phyloP scores from a whole-genome alignment of 2,113 vertebrate species.

The Suncus etruscus region DNA sequence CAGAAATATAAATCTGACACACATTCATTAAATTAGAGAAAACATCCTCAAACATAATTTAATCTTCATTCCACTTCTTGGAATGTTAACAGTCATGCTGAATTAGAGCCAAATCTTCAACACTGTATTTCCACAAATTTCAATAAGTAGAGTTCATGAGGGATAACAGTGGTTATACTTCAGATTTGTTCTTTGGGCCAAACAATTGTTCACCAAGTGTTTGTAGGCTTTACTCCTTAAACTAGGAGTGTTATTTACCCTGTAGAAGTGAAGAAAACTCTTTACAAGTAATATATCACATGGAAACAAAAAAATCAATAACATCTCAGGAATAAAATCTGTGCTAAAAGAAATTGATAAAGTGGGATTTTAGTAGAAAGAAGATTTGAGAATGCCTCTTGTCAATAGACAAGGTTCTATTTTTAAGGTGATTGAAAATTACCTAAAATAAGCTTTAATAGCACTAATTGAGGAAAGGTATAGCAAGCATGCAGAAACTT shows the following conservation, averaged over 20 bases:
- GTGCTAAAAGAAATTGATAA: neutral
- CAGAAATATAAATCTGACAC: slow-evolving; percentile 19
- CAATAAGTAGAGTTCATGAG: neutral
- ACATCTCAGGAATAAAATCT: neutral
- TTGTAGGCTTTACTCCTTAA: neutral
- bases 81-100: slow-evolving; percentile 19
- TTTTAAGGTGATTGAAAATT: slow-evolving; percentile 6
- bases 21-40: slow-evolving; percentile 52
- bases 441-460: neutral
- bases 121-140: neutral
- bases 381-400: neutral
- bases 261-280: neutral
- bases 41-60: slow-evolving; percentile 45
- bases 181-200: neutral
- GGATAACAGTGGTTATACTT: neutral
- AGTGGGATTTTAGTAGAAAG: neutral
- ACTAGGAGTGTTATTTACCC: neutral
- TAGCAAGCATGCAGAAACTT: neutral
- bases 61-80: slow-evolving; percentile 19
- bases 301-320: neutral
- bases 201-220: neutral
- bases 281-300: neutral
- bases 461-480: neutral
- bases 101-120: slow-evolving; percentile 12
- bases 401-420: too few species aligned